Evolutionary conservation across 2,113 vertebrate genomes (phyloP), one percentile per base, ranked within the genome.

Genomic region (Antigone vipio): DNA sequence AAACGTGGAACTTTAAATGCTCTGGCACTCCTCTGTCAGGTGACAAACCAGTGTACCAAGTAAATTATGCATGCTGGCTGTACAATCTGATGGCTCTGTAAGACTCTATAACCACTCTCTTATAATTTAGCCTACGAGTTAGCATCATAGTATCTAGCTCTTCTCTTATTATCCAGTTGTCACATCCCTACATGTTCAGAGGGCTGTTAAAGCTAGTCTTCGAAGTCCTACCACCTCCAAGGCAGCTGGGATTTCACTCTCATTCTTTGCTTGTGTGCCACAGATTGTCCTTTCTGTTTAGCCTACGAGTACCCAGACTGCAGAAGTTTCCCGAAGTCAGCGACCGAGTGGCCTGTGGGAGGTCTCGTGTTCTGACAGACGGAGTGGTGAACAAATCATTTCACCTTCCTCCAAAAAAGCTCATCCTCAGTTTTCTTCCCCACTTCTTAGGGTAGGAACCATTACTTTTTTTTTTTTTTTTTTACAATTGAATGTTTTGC

Each of bases 321-420:
- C 27, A 69, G 62, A 59, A 91, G 27, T 9, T 68, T 89, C 58
- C 50, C 35, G 24, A 56, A 16, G 35, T 8, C 49, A 11, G 15
- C 20, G 38, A 79, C 58, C 1, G 2, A 60, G 21, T 5, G 47
- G 55, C 26, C 38, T 7, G 15, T 17, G 52, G 20, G 44, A 89
- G 16, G 17, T 66, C 63, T 79, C 0, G 0, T 0, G 3, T 74
- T 71, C 50, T 42, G 30, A 71, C 18, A 3, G 10, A 53, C 59
- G 29, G 7, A 6, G 17, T 2, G 0, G 22, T 21, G 34, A 88
- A 86, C 22, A 77, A 59, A 88, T 56, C 35, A 72, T 52, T 87
- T 59, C 69, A 87, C 16, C 12, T 55, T 58, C 12, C 38, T 18
- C 11, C 22, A 30, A 21, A 66, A 86, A 87, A 4, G 15, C 19